These are phyloP conservation scores for Tinea pellionella DNA, from an alignment of 2,888 invertebrate genomes.

Conservation along the genomic window DNA sequence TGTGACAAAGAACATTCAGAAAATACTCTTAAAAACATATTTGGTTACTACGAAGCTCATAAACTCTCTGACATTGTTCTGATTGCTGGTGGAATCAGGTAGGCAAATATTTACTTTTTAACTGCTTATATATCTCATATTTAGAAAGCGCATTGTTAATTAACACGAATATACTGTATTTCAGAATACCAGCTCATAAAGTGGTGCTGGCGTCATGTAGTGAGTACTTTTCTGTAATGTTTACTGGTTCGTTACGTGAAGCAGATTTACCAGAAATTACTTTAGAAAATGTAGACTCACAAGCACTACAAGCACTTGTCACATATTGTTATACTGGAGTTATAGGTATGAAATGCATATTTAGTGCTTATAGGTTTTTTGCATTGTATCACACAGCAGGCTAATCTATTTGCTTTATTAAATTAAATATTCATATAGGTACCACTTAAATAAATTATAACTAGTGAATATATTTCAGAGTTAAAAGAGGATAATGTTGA, in stretches of 20 bases:
- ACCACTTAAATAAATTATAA: too few relatives aligned
- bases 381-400: not conserved
- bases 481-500: slow-evolving; percentile 93
- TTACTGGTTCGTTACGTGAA: slow-evolving; percentile 88
- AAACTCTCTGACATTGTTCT: slow-evolving; percentile 90
- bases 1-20: slow-evolving; percentile 84
- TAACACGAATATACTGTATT: slow-evolving; percentile 14
- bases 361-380: not conserved
- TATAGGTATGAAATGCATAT: slow-evolving; percentile 39
- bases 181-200: slow-evolving; percentile 83
- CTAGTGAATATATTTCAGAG: slow-evolving; percentile 63
- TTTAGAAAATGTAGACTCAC: slow-evolving; percentile 85
- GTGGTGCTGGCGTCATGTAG: slow-evolving; percentile 91
- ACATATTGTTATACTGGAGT: slow-evolving; percentile 93
- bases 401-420: too few relatives aligned
- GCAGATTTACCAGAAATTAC: slow-evolving; percentile 86
- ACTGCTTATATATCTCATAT: not conserved
- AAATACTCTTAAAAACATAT: slow-evolving; percentile 83
- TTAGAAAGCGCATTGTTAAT: not conserved
- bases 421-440: too few relatives aligned
- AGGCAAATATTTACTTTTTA: slow-evolving; percentile 19
- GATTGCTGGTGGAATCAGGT: slow-evolving; percentile 81
- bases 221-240: slow-evolving; percentile 97
- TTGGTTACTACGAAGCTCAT: slow-evolving; percentile 81
- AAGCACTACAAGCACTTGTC: slow-evolving; percentile 85